phyloP scores from a whole-genome alignment of 2,797 vertebrate genomes.

The Fistularia commersonii region DNA sequence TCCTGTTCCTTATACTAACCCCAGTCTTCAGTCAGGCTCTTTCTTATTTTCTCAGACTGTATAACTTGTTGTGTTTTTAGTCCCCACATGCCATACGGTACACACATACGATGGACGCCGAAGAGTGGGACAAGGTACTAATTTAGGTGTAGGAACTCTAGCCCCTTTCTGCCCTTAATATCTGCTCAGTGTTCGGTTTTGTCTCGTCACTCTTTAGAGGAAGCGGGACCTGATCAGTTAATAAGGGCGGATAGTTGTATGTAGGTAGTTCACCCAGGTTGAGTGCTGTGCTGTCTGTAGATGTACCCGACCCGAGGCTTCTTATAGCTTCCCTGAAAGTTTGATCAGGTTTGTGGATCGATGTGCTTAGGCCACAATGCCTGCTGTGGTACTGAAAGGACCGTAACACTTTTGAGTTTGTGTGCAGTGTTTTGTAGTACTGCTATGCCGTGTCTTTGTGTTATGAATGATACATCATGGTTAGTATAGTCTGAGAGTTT shows the following conservation, averaged over 20 bases:
- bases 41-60: constrained; percentile 47
- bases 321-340: constrained; percentile 64
- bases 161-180: constrained; percentile 52
- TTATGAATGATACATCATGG: constrained; percentile 44
- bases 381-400: constrained; percentile 67
- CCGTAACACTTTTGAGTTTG: constrained; percentile 56
- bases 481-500: constrained; percentile 40
- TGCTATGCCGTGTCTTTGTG: constrained; percentile 60
- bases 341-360: constrained; percentile 66
- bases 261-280: constrained; percentile 58
- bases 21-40: constrained; percentile 23
- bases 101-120: constrained; percentile 76
- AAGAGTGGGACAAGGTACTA: constrained; percentile 76
- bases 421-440: constrained; percentile 68
- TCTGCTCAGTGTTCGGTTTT: constrained; percentile 34
- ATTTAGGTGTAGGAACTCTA: constrained; percentile 52
- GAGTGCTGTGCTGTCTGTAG: constrained; percentile 71
- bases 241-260: constrained; percentile 51
- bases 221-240: constrained; percentile 38
- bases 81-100: constrained; percentile 73
- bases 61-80: constrained; percentile 76
- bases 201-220: constrained; percentile 5
- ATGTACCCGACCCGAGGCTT: constrained; percentile 69
- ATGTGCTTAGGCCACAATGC: constrained; percentile 74
- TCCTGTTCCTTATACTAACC: constrained; percentile 3